These are phyloP conservation scores for Esperia sulphurella DNA, from an alignment of 2,888 invertebrate species.

Conservation along the genomic window DNA sequence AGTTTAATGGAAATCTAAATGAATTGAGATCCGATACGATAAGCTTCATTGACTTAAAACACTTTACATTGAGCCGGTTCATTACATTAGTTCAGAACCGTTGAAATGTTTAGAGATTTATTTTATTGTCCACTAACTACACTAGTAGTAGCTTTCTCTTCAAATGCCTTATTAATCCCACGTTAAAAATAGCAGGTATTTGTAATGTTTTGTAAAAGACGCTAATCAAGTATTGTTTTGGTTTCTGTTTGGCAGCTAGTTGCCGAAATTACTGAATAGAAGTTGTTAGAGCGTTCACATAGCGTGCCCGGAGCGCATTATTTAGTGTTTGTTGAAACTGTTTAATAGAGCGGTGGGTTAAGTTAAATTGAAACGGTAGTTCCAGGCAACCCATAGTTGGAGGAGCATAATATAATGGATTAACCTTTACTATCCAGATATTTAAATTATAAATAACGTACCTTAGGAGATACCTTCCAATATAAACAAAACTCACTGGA, in stretches of 20 bases:
- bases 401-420: conserved; percentile 11
- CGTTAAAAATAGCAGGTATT: neutral
- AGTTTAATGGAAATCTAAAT: conserved; percentile 75
- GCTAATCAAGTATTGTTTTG: conserved; percentile 21
- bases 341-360: conserved; percentile 45
- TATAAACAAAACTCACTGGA: too few relatives aligned
- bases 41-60: conserved; percentile 65
- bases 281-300: conserved; percentile 16
- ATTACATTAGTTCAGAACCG: conserved; percentile 60
- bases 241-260: conserved; percentile 24
- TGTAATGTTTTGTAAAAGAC: neutral
- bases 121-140: conserved; percentile 21
- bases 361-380: conserved; percentile 59
- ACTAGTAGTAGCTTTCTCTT: conserved; percentile 8
- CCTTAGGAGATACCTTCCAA: too few relatives aligned
- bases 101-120: conserved; percentile 51
- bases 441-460: too few relatives aligned
- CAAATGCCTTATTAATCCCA: neutral
- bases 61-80: conserved; percentile 55
- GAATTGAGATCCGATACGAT: conserved; percentile 72
- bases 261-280: conserved; percentile 37
- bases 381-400: conserved; percentile 24
- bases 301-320: conserved; percentile 51
- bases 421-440: neutral
- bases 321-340: conserved; percentile 53